Conservation (phyloP, 1,140 invertebrate genomes). For the Drosophila eugracilis region DNA sequence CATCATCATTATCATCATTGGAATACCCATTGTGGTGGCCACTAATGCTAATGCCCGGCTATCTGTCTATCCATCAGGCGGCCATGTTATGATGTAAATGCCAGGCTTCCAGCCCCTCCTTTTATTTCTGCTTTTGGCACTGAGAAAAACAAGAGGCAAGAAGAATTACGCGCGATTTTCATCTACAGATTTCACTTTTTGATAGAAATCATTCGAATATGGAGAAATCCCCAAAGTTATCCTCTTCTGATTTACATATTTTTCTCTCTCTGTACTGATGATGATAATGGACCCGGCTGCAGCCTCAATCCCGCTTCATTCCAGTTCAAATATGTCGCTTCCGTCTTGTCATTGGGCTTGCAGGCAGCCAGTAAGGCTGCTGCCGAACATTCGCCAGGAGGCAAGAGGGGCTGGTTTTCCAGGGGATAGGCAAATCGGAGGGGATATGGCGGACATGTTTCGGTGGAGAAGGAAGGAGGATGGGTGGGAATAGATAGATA, state of each 20-base stretch:
- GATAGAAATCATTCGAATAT: too few species aligned
- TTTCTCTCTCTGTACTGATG: constrained; percentile 14
- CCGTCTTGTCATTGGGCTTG: constrained; percentile 60
- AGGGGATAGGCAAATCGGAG: background rate
- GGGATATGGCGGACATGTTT: background rate
- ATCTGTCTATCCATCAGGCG: constrained; percentile 80
- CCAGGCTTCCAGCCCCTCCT: constrained; percentile 18
- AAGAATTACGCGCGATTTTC: too few species aligned
- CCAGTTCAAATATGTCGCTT: constrained; percentile 73
- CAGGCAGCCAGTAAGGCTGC: constrained; percentile 36
- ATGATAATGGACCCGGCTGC: constrained; percentile 44
- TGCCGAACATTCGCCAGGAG: constrained; percentile 55
- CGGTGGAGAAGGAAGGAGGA: background rate
- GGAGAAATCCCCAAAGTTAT: too few species aligned
- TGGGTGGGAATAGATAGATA: too few species aligned
- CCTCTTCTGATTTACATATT: too few species aligned
- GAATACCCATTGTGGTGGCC: constrained; percentile 38
- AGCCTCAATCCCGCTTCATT: constrained; percentile 37
- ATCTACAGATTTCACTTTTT: too few species aligned
- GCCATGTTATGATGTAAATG: constrained; percentile 79
- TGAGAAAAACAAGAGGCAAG: background rate
- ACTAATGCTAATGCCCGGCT: constrained; percentile 78
- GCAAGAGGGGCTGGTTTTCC: constrained; percentile 1
- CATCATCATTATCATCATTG: constrained; percentile 16
- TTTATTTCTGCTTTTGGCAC: background rate